Evolutionary conservation across 2,797 vertebrate species (phyloP).

Genomic region (Microhierax caerulescens): DNA sequence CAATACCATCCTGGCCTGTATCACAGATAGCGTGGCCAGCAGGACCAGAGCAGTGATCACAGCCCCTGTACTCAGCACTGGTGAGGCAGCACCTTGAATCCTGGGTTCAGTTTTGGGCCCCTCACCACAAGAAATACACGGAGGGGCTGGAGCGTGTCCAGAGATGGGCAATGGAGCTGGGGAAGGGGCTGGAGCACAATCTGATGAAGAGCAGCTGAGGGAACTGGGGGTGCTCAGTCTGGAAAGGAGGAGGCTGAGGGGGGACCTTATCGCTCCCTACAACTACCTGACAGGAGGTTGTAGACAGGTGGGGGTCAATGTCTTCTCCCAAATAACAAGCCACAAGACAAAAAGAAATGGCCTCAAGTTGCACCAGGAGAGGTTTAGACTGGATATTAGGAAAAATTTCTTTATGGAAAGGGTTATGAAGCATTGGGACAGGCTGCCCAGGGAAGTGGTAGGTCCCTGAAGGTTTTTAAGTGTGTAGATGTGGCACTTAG

Average conservation of each 20-base stretch:
- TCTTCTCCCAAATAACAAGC: neutral
- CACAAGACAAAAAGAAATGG: rapidly evolving
- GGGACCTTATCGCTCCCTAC: rapidly evolving
- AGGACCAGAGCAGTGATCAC: no score
- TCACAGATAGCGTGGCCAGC: no score
- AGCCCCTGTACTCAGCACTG: neutral
- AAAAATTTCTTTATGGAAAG: neutral
- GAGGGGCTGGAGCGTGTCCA: rapidly evolving
- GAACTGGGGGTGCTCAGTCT: neutral
- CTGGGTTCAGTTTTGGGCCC: rapidly evolving
- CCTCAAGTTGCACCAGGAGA: neutral
- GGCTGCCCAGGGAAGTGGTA: rapidly evolving
- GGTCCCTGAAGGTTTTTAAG: neutral
- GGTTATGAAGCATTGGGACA: neutral
- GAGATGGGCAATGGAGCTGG: rapidly evolving
- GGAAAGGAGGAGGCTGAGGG: neutral
- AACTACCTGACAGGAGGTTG: neutral
- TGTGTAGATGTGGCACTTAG: neutral
- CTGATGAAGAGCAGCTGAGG: neutral
- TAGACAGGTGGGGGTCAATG: rapidly evolving
- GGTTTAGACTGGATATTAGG: neutral
- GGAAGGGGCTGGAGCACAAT: neutral
- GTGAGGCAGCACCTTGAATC: neutral
- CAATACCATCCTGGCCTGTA: no score
- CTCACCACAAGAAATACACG: neutral